A percentile compares a stretch with the other conserved stretches of the same genome.
Conservation (phyloP, 2,888 invertebrate genomes). For the Cinara cedri region DNA sequence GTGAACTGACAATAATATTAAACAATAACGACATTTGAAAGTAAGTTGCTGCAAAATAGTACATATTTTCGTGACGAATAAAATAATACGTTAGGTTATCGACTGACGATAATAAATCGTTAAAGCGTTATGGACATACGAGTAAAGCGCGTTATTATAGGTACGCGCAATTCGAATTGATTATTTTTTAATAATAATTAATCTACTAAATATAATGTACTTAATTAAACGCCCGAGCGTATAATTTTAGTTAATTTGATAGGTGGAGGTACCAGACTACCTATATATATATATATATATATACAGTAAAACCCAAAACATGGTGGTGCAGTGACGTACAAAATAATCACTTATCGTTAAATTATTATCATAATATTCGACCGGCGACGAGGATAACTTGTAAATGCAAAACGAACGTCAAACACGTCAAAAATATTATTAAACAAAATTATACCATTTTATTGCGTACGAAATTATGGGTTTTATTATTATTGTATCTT, state of each 20-base stretch:
- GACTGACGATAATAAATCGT: too few species aligned
- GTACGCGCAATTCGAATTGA: not conserved
- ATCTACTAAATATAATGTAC: not conserved
- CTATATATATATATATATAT: too few species aligned
- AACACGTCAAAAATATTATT: not conserved
- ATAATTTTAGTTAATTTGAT: not conserved
- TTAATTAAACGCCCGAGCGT: not conserved
- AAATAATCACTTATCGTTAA: slow-evolving; percentile 10
- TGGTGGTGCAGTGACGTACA: not conserved
- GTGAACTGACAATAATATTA: too few species aligned
- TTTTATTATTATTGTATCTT: too few species aligned
- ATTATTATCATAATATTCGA: not conserved
- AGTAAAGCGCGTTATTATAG: not conserved
- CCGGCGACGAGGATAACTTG: not conserved
- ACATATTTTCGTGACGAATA: too few species aligned
- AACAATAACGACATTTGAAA: too few species aligned
- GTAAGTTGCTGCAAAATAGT: too few species aligned
- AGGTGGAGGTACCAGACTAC: not conserved
- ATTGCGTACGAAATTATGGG: too few species aligned
- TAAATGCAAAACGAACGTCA: not conserved
- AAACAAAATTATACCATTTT: too few species aligned
- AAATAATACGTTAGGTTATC: too few species aligned
- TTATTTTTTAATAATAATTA: not conserved
- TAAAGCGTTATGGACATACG: not conserved
- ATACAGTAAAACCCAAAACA: not conserved